Base-by-base conservation (phyloP, 1,140 invertebrate species). In the Pygmarrhopalites habei region DNA sequence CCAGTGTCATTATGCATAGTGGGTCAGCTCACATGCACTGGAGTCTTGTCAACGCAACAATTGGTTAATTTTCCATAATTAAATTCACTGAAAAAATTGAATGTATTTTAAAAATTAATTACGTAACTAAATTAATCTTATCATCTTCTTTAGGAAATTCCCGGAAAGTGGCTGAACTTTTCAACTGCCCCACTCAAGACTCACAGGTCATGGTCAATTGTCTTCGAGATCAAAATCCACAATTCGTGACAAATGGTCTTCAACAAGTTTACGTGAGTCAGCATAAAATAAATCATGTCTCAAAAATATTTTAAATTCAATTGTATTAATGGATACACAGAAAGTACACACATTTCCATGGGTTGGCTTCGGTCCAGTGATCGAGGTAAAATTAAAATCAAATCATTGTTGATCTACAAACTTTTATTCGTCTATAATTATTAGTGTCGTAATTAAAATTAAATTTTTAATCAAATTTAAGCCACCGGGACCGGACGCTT, bases 21-120 rank as follows among this genome's bases (percentile, higher is more conserved):
- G 62, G 62, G 2, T 49, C 55, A 5, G 62, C 62, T 25, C 25
- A 46, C 14, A 5, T 47, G n/a, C 62, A 64, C 29, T 64, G 62
- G 62, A 57, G 53, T 49, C 15, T 64, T 10, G 30, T 39, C 3
- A 56, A 56, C 35, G 7, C 29, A 41, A 56, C 53, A 4, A 19
- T 56, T 32, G 35, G 19, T n/a, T n/a, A n/a, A n/a, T n/a, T n/a
- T n/a, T n/a, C n/a, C n/a, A n/a, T n/a, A n/a, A n/a, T n/a, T n/a
- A n/a, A n/a, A n/a, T n/a, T n/a, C n/a, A n/a, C n/a, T n/a, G n/a
- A n/a, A n/a, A n/a, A n/a, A n/a, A n/a, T n/a, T n/a, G n/a, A n/a
- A n/a, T n/a, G n/a, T n/a, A n/a, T n/a, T n/a, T n/a, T n/a, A n/a
- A n/a, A n/a, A n/a, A n/a, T n/a, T n/a, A n/a, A n/a, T n/a, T n/a